Evolutionary conservation across 2,113 vertebrate genomes (phyloP).

Genomic region (Craseonycteris thonglongyai): DNA sequence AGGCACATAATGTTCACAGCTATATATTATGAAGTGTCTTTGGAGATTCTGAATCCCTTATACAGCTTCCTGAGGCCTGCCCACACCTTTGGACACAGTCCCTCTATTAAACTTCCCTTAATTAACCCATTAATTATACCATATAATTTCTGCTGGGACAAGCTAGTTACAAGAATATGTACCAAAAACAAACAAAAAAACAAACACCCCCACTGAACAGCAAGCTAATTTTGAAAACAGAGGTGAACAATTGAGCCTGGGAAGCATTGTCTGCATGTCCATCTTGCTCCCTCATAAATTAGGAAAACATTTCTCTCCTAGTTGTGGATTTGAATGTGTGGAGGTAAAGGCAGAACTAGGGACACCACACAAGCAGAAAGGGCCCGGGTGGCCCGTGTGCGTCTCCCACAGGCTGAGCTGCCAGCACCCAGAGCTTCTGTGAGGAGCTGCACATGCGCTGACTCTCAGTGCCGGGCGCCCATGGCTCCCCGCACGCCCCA

Average conservation of each 20-base stretch:
- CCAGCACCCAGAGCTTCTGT: neutral
- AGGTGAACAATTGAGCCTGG: too few species aligned
- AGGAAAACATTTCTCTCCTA: too few species aligned
- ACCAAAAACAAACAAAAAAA: neutral
- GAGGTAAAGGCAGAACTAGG: too few species aligned
- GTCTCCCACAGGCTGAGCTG: neutral
- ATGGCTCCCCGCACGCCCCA: neutral
- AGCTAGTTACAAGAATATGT: neutral
- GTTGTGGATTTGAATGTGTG: too few species aligned
- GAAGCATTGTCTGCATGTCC: neutral
- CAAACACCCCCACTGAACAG: neutral
- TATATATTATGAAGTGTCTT: neutral
- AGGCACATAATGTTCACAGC: neutral
- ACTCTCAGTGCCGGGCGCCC: neutral
- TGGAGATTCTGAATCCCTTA: neutral
- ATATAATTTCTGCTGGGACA: neutral
- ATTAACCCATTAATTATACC: neutral
- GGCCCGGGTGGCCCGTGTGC: neutral
- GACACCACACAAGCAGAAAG: neutral
- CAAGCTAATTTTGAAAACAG: too few species aligned
- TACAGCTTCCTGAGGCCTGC: neutral
- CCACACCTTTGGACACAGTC: neutral
- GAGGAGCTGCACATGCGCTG: neutral
- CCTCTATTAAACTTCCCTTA: neutral
- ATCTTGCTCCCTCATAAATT: too few species aligned